A percentile compares a stretch with the other conserved stretches of the same genome.
Conservation (phyloP, 2,113 vertebrate species). For the Cyprichromis sp. region DNA sequence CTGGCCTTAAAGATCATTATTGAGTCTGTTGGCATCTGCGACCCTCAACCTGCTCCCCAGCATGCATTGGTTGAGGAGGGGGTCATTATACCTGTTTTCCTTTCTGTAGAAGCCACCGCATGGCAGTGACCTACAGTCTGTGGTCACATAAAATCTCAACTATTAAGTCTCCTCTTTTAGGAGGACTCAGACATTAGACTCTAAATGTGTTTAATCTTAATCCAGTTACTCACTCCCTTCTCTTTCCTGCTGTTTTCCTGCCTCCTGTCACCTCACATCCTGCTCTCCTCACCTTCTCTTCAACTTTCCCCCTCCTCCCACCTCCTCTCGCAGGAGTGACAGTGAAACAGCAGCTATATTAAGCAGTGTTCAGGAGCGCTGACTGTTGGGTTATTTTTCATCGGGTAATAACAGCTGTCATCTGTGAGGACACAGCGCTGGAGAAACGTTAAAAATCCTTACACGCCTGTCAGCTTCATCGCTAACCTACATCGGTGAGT, state of each 20-base stretch:
- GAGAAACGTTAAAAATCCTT: background rate
- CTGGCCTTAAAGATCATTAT: background rate
- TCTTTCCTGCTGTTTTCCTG: background rate
- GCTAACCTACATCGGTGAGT: background rate
- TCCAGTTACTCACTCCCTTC: background rate
- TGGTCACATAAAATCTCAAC: background rate
- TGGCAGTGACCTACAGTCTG: background rate
- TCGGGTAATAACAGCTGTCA: slow-evolving; percentile 42
- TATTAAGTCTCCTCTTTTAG: background rate
- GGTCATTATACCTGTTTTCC: background rate
- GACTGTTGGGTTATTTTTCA: slow-evolving; percentile 36
- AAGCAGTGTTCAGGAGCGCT: slow-evolving; percentile 20
- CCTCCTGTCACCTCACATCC: background rate
- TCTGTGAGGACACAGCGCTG: background rate
- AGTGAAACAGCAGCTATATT: slow-evolving; percentile 35
- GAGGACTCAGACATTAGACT: background rate
- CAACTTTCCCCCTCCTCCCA: background rate
- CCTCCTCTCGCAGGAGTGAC: background rate
- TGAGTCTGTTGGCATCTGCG: background rate
- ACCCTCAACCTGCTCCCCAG: background rate
- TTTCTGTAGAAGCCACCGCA: fast-evolving
- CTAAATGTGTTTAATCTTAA: background rate
- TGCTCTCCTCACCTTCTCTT: background rate
- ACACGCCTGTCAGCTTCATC: slow-evolving; percentile 4
- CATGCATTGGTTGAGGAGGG: background rate